Percentiles rank a stretch among this genome's conserved stretches.
Conservation (phyloP, 2,797 vertebrate genomes). For the Melanotaenia boesemani region DNA sequence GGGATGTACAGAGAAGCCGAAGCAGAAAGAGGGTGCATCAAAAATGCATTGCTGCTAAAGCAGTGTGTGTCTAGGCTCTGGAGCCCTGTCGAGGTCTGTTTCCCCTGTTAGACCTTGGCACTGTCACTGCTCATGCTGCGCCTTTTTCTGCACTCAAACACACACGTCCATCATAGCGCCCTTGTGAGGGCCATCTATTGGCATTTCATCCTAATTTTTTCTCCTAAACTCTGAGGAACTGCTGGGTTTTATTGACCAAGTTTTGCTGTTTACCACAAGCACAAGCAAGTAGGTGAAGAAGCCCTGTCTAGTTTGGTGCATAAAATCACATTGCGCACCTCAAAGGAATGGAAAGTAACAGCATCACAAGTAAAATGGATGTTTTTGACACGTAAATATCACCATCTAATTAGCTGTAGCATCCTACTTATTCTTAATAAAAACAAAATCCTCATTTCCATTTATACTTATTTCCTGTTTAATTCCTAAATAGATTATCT, state of each 20-base stretch:
- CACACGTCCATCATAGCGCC: slow-evolving; percentile 24
- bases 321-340: background rate
- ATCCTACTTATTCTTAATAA: background rate
- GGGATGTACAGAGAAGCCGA: slow-evolving; percentile 50
- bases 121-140: slow-evolving; percentile 60
- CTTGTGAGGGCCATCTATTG: slow-evolving; percentile 26
- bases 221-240: slow-evolving; percentile 14
- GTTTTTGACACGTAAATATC: background rate
- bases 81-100: slow-evolving; percentile 52
- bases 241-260: background rate
- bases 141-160: slow-evolving; percentile 38
- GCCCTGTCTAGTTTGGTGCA: background rate
- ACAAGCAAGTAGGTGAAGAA: background rate
- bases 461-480: background rate
- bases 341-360: background rate
- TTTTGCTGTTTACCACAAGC: background rate
- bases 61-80: slow-evolving; percentile 58
- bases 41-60: slow-evolving; percentile 75
- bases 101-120: slow-evolving; percentile 60
- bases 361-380: background rate
- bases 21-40: slow-evolving; percentile 65
- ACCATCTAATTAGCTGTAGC: background rate
- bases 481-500: slow-evolving; percentile 3
- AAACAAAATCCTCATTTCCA: no score
- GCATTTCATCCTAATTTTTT: slow-evolving; percentile 38